Evolutionary conservation across 30 jellyfish, hydroid and myxozoan genomes (phyloP).

Genomic region (Turritopsis rubra): DNA sequence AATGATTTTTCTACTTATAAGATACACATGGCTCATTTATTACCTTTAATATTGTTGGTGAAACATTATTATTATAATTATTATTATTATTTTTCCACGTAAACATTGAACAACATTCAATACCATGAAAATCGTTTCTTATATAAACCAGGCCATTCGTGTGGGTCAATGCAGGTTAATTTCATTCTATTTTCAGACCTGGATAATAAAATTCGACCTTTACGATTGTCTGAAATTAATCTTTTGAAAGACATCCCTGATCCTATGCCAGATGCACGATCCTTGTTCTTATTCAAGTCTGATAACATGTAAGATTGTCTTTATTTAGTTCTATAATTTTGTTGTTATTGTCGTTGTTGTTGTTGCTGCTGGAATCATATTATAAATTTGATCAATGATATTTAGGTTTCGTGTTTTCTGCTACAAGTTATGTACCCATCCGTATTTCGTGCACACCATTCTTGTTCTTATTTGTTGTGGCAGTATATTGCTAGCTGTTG

Average conservation of each 20-base stretch:
- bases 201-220: constrained; percentile 55
- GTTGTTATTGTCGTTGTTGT: background rate
- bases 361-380: too few relatives aligned
- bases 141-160: too few relatives aligned
- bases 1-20: too few relatives aligned
- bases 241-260: constrained; percentile 75
- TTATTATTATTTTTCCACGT: too few relatives aligned
- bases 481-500: constrained; percentile 88
- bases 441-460: constrained; percentile 67
- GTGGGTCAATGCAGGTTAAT: too few relatives aligned
- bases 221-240: constrained; percentile 73
- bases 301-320: constrained; percentile 45
- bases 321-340: background rate
- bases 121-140: too few relatives aligned
- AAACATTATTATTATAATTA: too few relatives aligned
- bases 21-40: too few relatives aligned
- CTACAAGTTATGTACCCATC: constrained; percentile 84
- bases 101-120: too few relatives aligned
- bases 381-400: background rate
- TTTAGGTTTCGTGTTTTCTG: constrained; percentile 74
- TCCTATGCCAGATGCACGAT: constrained; percentile 88
- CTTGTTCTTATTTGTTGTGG: constrained; percentile 70
- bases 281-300: constrained; percentile 70
- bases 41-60: too few relatives aligned
- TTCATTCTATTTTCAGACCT: background rate